Conservation (phyloP, 2,888 invertebrate species). For the Hecatera dysodea region DNA sequence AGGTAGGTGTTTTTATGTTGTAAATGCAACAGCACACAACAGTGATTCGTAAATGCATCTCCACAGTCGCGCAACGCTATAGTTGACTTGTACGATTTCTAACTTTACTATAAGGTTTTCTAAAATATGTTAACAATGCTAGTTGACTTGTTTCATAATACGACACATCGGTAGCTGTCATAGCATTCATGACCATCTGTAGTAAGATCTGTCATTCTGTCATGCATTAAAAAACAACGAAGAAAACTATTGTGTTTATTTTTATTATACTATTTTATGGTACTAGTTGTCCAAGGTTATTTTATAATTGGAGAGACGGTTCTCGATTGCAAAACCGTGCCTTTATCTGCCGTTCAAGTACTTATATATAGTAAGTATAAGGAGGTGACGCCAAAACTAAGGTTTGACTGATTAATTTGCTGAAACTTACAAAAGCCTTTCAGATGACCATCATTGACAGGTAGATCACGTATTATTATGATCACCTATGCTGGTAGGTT, state of each 20-base stretch:
- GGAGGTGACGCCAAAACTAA: no score
- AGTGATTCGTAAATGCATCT: constrained; percentile 50
- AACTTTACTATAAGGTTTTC: constrained; percentile 61
- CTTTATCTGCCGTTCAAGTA: no score
- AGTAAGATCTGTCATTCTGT: constrained; percentile 79
- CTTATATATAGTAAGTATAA: no score
- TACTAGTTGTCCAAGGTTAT: background rate
- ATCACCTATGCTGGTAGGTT: no score
- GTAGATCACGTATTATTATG: no score
- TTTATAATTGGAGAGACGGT: background rate
- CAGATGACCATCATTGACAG: no score
- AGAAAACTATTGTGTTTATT: constrained; percentile 71
- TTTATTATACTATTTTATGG: constrained; percentile 14
- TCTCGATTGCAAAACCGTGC: no score
- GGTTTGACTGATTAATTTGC: no score
- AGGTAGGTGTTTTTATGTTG: background rate
- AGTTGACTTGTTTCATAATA: constrained; percentile 66
- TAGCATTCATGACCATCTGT: constrained; percentile 73
- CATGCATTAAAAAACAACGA: constrained; percentile 87
- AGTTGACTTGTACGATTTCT: constrained; percentile 58
- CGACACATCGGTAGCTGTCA: constrained; percentile 74
- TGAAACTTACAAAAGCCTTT: no score
- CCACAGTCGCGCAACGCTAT: constrained; percentile 40
- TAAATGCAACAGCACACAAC: background rate
- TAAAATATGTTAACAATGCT: constrained; percentile 66